Percentiles rank a stretch among this genome's conserved stretches.
Conservation (phyloP, 2,888 invertebrate species). For the Acanthosepion esculentum region DNA sequence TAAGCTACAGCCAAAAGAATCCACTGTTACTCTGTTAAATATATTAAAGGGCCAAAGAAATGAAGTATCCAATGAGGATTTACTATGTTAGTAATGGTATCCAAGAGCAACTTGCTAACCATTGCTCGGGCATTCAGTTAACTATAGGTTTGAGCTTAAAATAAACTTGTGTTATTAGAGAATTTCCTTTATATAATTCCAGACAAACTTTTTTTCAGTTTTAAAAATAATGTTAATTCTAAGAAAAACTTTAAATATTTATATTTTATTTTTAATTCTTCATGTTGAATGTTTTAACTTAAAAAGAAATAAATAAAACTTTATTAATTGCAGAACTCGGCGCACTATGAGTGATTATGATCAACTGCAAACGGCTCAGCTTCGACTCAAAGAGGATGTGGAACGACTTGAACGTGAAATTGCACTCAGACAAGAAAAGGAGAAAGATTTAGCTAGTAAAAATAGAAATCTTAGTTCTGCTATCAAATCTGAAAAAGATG, state of each 20-base stretch:
- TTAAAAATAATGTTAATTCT: background rate
- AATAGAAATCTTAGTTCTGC: constrained; percentile 61
- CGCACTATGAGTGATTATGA: constrained; percentile 63
- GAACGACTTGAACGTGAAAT: constrained; percentile 62
- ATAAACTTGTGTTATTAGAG: too few species aligned
- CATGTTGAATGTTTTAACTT: background rate
- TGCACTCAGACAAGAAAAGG: constrained; percentile 66
- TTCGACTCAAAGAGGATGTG: constrained; percentile 60
- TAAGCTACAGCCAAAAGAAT: too few species aligned
- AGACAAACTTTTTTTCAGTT: background rate
- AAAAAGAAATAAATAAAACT: background rate
- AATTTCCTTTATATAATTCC: background rate
- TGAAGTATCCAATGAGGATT: too few species aligned
- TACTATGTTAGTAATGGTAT: too few species aligned
- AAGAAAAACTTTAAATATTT: background rate
- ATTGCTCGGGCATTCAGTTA: too few species aligned
- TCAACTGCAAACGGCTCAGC: constrained; percentile 62
- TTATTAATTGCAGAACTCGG: constrained; percentile 59
- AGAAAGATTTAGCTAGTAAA: constrained; percentile 65
- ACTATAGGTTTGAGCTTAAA: too few species aligned
- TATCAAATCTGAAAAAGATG: constrained; percentile 70
- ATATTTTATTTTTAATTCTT: background rate
- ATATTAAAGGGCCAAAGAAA: too few species aligned
- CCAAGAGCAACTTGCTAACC: too few species aligned
- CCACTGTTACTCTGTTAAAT: too few species aligned